Conservation (phyloP, 1,140 invertebrate species). For the Scylla paramamosain region DNA sequence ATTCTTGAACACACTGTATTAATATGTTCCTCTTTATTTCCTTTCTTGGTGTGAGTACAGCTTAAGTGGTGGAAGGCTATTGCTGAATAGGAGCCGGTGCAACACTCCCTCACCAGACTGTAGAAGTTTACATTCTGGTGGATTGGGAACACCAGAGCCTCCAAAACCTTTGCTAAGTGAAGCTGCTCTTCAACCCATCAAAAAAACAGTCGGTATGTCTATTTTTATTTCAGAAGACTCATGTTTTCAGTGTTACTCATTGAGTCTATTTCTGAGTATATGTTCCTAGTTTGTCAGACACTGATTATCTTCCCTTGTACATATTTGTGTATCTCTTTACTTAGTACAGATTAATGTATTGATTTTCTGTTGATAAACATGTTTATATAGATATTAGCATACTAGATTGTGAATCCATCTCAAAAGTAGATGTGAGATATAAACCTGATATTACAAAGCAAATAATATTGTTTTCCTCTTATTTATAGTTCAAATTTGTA, state of each 20-base stretch:
- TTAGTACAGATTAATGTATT: not conserved
- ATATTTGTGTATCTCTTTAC: conserved; percentile 37
- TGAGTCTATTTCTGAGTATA: too few relatives aligned
- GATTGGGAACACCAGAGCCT: conserved; percentile 47
- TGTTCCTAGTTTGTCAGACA: too few relatives aligned
- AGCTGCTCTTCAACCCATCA: conserved; percentile 70
- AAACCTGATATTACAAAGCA: too few relatives aligned
- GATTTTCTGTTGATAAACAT: not conserved
- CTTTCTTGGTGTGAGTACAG: conserved; percentile 8
- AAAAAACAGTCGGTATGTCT: conserved; percentile 71
- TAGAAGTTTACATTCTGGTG: conserved; percentile 24
- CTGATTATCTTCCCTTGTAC: conserved; percentile 47
- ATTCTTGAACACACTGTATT: not conserved
- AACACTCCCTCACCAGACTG: conserved; percentile 33
- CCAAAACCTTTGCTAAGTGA: conserved; percentile 75
- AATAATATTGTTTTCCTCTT: too few relatives aligned
- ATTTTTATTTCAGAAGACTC: not conserved
- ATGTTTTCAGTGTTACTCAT: not conserved
- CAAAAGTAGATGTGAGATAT: too few relatives aligned
- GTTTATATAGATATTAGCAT: too few relatives aligned
- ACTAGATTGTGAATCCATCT: too few relatives aligned
- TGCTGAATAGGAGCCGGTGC: conserved; percentile 41
- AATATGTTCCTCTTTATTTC: not conserved
- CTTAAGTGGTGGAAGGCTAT: conserved; percentile 62
- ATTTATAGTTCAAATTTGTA: too few relatives aligned